A percentile compares a stretch with the other conserved stretches of the same genome.
These are phyloP conservation scores for Monopterus albus DNA, from an alignment of 2,113 vertebrate species.

Conservation along the genomic window DNA sequence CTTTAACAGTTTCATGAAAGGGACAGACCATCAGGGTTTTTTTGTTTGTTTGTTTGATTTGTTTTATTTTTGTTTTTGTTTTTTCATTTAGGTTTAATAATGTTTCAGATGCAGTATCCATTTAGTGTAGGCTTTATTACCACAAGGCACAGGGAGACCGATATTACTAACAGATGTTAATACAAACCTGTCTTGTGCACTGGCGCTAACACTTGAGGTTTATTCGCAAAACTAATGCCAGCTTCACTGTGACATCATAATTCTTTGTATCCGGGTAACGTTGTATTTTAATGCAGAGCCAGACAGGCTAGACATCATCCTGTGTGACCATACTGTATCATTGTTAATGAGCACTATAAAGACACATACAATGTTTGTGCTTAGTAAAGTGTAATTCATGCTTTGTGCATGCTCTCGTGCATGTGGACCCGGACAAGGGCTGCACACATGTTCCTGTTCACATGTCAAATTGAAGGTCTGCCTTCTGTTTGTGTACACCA, in stretches of 20 bases:
- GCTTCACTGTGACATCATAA: slow-evolving; percentile 30
- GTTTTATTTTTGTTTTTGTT: no score
- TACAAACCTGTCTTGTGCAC: slow-evolving; percentile 69
- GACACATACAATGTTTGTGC: no score
- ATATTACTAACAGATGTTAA: slow-evolving; percentile 80
- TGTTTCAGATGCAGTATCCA: slow-evolving; percentile 76
- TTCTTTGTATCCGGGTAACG: slow-evolving; percentile 19
- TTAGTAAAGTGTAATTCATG: no score
- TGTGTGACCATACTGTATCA: not conserved
- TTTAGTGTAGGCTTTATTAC: slow-evolving; percentile 77
- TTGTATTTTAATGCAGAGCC: not conserved
- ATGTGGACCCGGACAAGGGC: no score
- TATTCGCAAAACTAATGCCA: slow-evolving; percentile 55
- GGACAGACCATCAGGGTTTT: slow-evolving; percentile 65
- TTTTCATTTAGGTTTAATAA: slow-evolving; percentile 76
- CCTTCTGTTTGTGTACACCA: no score
- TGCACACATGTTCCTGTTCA: no score
- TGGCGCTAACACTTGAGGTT: slow-evolving; percentile 46
- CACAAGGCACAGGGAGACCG: slow-evolving; percentile 63
- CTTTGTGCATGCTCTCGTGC: no score
- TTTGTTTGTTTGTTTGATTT: slow-evolving; percentile 37
- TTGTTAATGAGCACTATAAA: no score
- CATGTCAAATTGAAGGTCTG: no score
- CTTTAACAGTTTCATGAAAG: slow-evolving; percentile 68
- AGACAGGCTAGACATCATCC: no score